phyloP scores from a whole-genome alignment of 2,113 vertebrate species.

The Garra rufa region DNA sequence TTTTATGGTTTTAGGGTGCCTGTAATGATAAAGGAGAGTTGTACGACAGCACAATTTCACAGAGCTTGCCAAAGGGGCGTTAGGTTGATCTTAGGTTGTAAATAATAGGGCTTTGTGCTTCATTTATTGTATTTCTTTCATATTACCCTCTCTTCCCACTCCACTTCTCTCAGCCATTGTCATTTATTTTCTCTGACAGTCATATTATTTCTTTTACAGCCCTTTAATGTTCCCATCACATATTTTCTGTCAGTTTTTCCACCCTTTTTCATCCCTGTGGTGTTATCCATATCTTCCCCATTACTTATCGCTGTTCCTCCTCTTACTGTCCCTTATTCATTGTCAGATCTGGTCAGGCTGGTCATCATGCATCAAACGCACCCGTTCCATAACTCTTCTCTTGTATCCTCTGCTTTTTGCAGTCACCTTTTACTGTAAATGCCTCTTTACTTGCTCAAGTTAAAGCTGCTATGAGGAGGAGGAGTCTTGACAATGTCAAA shows the following conservation, averaged over 20 bases:
- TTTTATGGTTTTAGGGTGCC: not conserved
- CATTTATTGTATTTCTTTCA: constrained; percentile 41
- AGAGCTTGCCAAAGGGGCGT: constrained; percentile 16
- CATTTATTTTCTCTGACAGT: constrained; percentile 27
- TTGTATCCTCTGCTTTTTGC: not conserved
- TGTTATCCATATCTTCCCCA: not conserved
- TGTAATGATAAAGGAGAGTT: not conserved
- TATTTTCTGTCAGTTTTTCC: not conserved
- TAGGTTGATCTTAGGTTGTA: constrained; percentile 31
- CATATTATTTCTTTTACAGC: constrained; percentile 27
- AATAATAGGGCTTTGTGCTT: constrained; percentile 9
- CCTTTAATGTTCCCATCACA: constrained; percentile 25
- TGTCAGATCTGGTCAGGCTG: not conserved
- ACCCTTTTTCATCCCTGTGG: not conserved
- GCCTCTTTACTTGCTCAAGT: not conserved
- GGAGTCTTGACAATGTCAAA: not conserved
- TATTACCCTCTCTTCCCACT: constrained; percentile 33
- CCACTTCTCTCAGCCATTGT: constrained; percentile 29
- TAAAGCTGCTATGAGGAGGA: not conserved
- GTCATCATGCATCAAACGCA: not conserved
- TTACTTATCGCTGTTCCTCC: not conserved
- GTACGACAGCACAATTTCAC: constrained; percentile 3
- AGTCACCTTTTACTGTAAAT: not conserved
- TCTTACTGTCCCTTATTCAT: not conserved
- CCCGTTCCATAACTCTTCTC: not conserved